A percentile compares a stretch with the other conserved stretches of the same genome.
phyloP scores from a whole-genome alignment of 2,113 vertebrate species.

The Sus scrofa region DNA sequence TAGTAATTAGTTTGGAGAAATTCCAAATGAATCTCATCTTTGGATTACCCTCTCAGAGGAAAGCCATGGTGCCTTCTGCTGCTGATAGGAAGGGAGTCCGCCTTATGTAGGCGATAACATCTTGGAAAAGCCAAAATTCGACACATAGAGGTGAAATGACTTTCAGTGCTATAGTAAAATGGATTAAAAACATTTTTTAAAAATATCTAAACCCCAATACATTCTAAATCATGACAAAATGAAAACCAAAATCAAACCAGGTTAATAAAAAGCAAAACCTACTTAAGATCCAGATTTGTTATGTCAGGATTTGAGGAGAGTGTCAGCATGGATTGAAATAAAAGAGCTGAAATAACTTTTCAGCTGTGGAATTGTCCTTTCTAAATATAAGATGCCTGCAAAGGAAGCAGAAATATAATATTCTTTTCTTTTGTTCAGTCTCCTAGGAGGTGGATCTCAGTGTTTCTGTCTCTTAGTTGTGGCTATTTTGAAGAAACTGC shows the following conservation, averaged over 20 bases:
- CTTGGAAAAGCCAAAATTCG: slow-evolving; percentile 58
- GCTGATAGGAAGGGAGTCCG: slow-evolving; percentile 31
- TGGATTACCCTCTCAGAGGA: slow-evolving; percentile 40
- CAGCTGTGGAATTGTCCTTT: not conserved
- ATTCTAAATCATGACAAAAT: not conserved
- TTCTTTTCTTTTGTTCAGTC: not conserved
- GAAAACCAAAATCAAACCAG: not conserved
- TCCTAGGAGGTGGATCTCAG: not conserved
- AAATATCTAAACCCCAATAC: not conserved
- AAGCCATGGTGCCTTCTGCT: slow-evolving; percentile 41
- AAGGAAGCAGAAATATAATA: not conserved
- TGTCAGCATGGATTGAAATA: not conserved
- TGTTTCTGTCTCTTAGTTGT: not conserved
- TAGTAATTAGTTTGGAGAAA: slow-evolving; percentile 77
- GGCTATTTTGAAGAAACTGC: slow-evolving; percentile 8
- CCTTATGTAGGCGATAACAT: slow-evolving; percentile 3
- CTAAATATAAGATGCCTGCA: not conserved
- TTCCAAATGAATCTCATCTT: slow-evolving; percentile 69
- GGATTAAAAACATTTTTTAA: not conserved
- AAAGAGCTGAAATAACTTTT: not conserved
- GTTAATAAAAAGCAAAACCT: not conserved
- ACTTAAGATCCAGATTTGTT: not conserved
- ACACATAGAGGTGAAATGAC: not conserved
- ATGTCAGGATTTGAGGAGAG: not conserved
- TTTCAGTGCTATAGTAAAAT: not conserved